Evolutionary conservation across 2,888 invertebrate species (phyloP).

Genomic region (Abrostola tripartita): DNA sequence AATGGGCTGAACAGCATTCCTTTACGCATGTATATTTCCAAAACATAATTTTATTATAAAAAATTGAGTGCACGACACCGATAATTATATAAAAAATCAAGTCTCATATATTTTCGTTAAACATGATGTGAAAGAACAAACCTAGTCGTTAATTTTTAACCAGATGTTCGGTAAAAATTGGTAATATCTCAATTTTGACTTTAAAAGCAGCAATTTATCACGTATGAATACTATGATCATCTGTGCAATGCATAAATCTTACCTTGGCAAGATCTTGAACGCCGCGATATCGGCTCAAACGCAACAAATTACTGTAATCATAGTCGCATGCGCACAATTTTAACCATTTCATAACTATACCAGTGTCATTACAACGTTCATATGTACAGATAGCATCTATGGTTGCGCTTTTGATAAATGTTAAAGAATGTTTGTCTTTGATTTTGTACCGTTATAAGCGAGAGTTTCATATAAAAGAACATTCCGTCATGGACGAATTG

Average conservation of each 20-base stretch:
- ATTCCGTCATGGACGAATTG: no score
- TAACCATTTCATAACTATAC: constrained; percentile 67
- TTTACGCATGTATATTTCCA: neutral
- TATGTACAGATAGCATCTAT: constrained; percentile 36
- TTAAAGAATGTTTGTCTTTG: no score
- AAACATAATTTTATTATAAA: neutral
- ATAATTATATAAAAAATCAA: constrained; percentile 36
- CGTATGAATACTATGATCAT: constrained; percentile 55
- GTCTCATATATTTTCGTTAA: constrained; percentile 42
- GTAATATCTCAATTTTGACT: constrained; percentile 59
- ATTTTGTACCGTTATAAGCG: no score
- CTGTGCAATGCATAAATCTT: constrained; percentile 60
- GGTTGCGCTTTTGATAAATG: constrained; percentile 33
- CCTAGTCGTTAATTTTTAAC: constrained; percentile 44
- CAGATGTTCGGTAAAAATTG: constrained; percentile 52
- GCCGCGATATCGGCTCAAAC: constrained; percentile 65
- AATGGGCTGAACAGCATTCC: constrained; percentile 8
- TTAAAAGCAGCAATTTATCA: constrained; percentile 52
- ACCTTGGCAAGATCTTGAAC: constrained; percentile 65
- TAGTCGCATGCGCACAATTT: constrained; percentile 67
- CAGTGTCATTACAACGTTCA: constrained; percentile 60
- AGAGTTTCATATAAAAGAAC: no score
- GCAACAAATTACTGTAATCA: constrained; percentile 72
- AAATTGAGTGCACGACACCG: constrained; percentile 14
- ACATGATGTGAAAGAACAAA: constrained; percentile 34